Conservation (phyloP, 2,888 invertebrate genomes). For the Dysmachus trigonus region DNA sequence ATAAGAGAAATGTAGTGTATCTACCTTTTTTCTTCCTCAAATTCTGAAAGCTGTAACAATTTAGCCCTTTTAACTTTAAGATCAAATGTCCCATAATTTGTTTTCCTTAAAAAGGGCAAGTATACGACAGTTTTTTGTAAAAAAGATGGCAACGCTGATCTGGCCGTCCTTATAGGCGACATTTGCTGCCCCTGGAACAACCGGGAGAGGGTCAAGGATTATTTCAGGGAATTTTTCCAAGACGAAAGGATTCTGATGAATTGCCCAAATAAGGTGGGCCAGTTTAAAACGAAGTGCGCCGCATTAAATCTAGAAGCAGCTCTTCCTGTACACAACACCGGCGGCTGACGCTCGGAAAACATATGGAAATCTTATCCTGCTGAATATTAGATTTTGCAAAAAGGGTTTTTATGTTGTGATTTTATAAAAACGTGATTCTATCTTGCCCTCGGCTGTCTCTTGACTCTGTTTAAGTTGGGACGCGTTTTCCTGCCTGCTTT, state of each 20-base stretch:
- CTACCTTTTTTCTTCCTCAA: not conserved
- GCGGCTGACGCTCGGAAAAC: not conserved
- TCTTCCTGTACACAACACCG: not conserved
- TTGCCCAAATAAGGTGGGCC: not conserved
- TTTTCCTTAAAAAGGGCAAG: not conserved
- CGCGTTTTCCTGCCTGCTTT: not conserved
- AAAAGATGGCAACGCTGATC: not conserved
- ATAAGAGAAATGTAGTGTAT: no score
- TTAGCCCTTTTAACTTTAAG: not conserved
- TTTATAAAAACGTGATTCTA: not conserved
- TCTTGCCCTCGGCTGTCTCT: not conserved
- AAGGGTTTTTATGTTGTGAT: not conserved
- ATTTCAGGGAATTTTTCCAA: not conserved
- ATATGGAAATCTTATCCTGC: not conserved
- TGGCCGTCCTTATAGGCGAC: not conserved
- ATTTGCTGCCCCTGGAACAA: not conserved
- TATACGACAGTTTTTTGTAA: no score
- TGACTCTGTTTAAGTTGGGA: not conserved
- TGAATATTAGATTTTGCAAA: not conserved
- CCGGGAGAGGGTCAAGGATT: not conserved
- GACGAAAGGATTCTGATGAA: not conserved
- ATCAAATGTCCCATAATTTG: not conserved
- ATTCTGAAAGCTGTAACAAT: not conserved
- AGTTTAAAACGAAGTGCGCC: not conserved
- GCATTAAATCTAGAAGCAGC: not conserved